Evolutionary conservation across 2,113 vertebrate genomes (phyloP).

Genomic region (Gopherus flavomarginatus): DNA sequence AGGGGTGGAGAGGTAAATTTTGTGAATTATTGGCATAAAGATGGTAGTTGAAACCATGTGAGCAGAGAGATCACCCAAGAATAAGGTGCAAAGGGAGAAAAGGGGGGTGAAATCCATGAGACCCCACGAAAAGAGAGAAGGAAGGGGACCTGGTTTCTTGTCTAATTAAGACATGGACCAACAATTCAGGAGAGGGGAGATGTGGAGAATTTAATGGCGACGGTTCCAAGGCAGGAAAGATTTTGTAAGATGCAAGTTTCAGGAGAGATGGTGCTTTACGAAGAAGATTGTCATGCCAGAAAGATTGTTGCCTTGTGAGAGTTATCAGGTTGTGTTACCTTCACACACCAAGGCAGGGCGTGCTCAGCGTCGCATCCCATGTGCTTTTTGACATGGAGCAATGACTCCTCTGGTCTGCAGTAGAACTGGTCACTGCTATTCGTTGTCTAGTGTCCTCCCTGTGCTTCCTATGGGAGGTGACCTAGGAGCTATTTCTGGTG

Average conservation of each 20-base stretch:
- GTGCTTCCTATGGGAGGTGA: not conserved
- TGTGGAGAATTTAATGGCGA: fast-evolving
- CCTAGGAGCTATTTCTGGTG: not conserved
- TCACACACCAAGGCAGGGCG: not conserved
- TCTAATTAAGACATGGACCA: not conserved
- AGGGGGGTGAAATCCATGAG: not conserved
- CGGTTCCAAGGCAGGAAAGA: not conserved
- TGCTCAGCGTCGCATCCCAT: not conserved
- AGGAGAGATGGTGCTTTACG: not conserved
- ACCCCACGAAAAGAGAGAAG: fast-evolving
- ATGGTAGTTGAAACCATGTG: fast-evolving
- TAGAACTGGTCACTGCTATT: not conserved
- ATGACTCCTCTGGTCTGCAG: not conserved
- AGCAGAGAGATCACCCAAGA: not conserved
- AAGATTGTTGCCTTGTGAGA: not conserved
- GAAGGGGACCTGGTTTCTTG: fast-evolving
- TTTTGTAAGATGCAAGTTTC: not conserved
- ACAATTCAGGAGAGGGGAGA: not conserved
- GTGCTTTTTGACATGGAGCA: not conserved
- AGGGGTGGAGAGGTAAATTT: fast-evolving
- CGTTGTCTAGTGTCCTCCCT: not conserved
- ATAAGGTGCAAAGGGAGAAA: not conserved
- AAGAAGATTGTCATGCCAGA: not conserved
- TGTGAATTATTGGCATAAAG: not conserved
- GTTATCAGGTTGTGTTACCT: not conserved